Percentiles rank a stretch among this genome's conserved stretches.
These are phyloP conservation scores for Fragum whitleyi DNA, from an alignment of 2,888 invertebrate genomes.

Conservation along the genomic window DNA sequence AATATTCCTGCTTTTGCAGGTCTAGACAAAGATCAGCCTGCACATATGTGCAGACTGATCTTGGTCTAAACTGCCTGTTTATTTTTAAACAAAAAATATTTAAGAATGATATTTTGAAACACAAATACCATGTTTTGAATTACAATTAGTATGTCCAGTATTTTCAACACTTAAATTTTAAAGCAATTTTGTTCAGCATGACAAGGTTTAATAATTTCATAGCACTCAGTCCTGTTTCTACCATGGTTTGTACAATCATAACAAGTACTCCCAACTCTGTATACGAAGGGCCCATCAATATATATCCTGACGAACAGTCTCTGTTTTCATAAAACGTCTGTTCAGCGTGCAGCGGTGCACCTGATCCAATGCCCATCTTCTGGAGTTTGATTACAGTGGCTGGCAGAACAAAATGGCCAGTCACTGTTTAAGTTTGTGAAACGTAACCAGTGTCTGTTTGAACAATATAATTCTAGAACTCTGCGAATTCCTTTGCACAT, in stretches of 20 bases:
- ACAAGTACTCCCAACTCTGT: neutral
- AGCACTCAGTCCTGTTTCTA: neutral
- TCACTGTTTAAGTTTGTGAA: neutral
- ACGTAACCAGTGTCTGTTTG: conserved; percentile 13
- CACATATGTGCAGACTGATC: no score
- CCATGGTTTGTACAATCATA: neutral
- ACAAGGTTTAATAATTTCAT: neutral
- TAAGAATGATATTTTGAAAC: no score
- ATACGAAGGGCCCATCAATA: neutral
- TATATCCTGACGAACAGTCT: neutral
- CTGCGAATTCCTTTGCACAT: conserved; percentile 99
- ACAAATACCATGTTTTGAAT: no score
- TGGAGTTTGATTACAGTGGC: neutral
- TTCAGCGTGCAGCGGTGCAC: neutral
- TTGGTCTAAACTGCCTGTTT: no score
- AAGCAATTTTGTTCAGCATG: no score
- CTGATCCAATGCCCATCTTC: neutral
- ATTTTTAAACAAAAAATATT: no score
- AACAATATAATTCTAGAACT: conserved; percentile 88
- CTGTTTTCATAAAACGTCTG: neutral
- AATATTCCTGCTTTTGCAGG: no score
- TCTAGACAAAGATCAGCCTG: no score
- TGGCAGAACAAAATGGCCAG: neutral
- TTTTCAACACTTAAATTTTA: no score
- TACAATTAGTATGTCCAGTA: no score